phyloP scores from a whole-genome alignment of 2,888 invertebrate genomes.

The Plagiodera versicolora region DNA sequence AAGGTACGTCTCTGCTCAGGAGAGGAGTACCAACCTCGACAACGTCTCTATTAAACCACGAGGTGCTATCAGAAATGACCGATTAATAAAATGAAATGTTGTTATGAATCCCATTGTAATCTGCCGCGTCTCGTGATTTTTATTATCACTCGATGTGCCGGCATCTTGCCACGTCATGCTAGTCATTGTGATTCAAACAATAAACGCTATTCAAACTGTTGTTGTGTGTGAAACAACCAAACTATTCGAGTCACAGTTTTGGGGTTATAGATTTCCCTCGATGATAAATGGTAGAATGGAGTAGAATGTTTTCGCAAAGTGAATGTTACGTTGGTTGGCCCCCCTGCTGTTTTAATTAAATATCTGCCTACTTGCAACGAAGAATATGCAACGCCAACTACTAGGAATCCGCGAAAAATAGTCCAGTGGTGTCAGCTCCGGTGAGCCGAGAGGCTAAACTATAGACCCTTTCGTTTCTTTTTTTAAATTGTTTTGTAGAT shows the following conservation, averaged over 20 bases:
- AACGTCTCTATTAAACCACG: constrained; percentile 44
- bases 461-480: too few relatives aligned
- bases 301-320: not conserved
- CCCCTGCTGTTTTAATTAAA: too few relatives aligned
- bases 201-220: not conserved
- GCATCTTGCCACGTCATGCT: constrained; percentile 33
- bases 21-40: constrained; percentile 34
- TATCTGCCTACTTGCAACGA: too few relatives aligned
- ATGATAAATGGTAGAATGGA: too few relatives aligned
- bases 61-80: constrained; percentile 33
- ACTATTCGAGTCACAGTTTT: too few relatives aligned
- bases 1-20: constrained; percentile 19
- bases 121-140: constrained; percentile 36
- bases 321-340: not conserved
- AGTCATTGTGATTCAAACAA: constrained; percentile 23
- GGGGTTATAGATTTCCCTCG: too few relatives aligned
- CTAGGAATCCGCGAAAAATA: too few relatives aligned
- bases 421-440: too few relatives aligned
- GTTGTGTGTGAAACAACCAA: not conserved
- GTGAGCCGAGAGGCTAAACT: too few relatives aligned
- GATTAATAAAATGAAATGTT: constrained; percentile 39
- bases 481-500: too few relatives aligned
- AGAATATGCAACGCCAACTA: too few relatives aligned
- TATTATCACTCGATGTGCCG: constrained; percentile 36
- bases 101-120: constrained; percentile 36